Evolutionary conservation across 2,113 vertebrate genomes (phyloP), one percentile per base, ranked within the genome.

Genomic region (Alexandromys fortis): DNA sequence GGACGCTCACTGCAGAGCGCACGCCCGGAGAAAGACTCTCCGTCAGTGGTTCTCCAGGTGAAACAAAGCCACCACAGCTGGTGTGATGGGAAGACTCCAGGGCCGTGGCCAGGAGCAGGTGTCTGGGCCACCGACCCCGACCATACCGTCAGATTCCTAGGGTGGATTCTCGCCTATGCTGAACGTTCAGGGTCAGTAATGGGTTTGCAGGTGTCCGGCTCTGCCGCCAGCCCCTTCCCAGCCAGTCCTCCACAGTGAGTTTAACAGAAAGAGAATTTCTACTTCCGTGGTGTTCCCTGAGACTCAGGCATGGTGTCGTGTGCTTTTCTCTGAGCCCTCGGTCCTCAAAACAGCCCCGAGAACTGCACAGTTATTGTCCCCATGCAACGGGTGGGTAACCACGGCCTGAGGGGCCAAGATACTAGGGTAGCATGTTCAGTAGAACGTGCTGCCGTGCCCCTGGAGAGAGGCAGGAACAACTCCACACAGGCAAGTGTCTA

Each of bases 211-310:
- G 24, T 13, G 1, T 7, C 21, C 38, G 86, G 12, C 13, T 52
- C 22, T 61, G 12, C 70, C 61, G n/a, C 45, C 11, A 1, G 49
- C 49, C 78, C 33, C 52, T 49, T 24, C 0, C 47, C 21, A 67
- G 38, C 12, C 17, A 8, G 6, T 45, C 7, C 22, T 61, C 68
- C 2, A 30, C 16, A 22, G 10, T 0, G 24, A 16, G 7, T 9
- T 2, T 2, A 12, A 3, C n/a, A 21, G 7, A n/a, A 16, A 65
- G 58, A 47, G 14, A 70, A 35, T 26, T 8, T 4, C 83, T 17
- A 7, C n/a, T 61, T n/a, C 3, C 21, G 1, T 11, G n/a, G 30
- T 17, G 38, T 68, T 52, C 21, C 1, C 26, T 11, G 0, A 10
- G 70, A n/a, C 38, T 17, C 7, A 0, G 35, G 35, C 42, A 4